These are phyloP conservation scores for Epistrophe grossulariae DNA, from an alignment of 2,888 invertebrate genomes.

Conservation along the genomic window DNA sequence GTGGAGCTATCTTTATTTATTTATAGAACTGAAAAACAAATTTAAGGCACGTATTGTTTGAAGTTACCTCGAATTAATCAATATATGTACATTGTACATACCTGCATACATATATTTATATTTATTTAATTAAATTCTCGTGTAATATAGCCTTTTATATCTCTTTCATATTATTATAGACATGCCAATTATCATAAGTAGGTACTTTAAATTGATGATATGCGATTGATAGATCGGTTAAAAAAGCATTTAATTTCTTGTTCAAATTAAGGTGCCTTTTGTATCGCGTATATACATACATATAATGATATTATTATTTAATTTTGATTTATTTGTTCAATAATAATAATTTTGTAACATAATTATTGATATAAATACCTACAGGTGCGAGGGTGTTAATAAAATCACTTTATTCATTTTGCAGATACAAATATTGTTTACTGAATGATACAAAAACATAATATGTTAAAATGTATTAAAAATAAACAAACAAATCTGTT, in stretches of 20 bases:
- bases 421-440: not conserved
- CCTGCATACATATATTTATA: not conserved
- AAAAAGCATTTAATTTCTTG: not conserved
- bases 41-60: not conserved
- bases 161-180: not conserved
- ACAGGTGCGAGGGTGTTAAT: slow-evolving; percentile 1
- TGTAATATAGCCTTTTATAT: not conserved
- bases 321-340: slow-evolving; percentile 5
- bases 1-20: not conserved
- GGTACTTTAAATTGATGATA: slow-evolving; percentile 38
- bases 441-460: not conserved
- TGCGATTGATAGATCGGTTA: slow-evolving; percentile 24
- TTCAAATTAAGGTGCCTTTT: slow-evolving; percentile 14
- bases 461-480: not conserved
- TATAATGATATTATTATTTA: not conserved
- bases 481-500: not conserved
- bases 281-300: not conserved
- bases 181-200: slow-evolving; percentile 29
- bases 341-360: not conserved
- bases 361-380: not conserved
- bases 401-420: not conserved
- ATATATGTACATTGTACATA: not conserved
- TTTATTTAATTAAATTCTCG: not conserved
- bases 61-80: slow-evolving; percentile 20
- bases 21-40: slow-evolving; percentile 9